phyloP scores from a whole-genome alignment of 2,113 vertebrate species.

The Cygnus atratus region DNA sequence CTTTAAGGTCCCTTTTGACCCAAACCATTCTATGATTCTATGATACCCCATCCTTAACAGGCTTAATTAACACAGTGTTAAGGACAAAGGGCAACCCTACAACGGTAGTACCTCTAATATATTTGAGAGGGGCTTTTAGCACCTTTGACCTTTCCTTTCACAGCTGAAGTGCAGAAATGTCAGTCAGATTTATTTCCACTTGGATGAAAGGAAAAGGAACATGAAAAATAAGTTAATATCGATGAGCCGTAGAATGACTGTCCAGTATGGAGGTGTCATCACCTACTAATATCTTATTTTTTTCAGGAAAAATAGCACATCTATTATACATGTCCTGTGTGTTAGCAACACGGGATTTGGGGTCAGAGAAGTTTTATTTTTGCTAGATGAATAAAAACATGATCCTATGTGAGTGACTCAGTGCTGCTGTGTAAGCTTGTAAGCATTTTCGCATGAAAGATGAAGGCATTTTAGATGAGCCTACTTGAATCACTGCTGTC shows the following conservation, averaged over 20 bases:
- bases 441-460: constrained; percentile 10
- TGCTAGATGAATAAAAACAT: neutral
- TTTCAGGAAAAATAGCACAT: neutral
- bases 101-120: neutral
- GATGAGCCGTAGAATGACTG: neutral
- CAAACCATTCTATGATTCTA: too few species aligned
- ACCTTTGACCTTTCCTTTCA: neutral
- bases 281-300: neutral
- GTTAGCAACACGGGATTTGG: neutral
- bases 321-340: neutral
- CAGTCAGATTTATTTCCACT: neutral
- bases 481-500: neutral
- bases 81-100: neutral
- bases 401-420: neutral
- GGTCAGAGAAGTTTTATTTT: neutral
- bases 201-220: neutral
- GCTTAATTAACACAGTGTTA: neutral
- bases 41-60: neutral
- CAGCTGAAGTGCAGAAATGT: neutral
- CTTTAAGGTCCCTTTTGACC: too few species aligned
- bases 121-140: neutral
- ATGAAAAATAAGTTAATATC: neutral
- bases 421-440: constrained; percentile 4
- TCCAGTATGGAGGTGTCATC: neutral
- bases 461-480: neutral